Evolutionary conservation across 2,888 invertebrate genomes (phyloP).

Genomic region (Cheilosia grossa): DNA sequence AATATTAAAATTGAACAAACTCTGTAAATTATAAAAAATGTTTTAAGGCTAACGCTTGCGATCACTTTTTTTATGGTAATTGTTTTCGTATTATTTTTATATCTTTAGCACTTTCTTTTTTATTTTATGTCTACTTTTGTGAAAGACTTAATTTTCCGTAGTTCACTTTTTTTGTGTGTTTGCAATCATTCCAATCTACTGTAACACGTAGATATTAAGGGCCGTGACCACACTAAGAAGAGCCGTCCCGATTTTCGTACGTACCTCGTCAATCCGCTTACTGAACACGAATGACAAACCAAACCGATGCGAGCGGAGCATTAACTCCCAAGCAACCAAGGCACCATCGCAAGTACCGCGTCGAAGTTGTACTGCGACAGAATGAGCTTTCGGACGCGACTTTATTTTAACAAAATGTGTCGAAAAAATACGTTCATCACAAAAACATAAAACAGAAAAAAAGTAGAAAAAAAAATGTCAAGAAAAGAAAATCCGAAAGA

Average conservation of each 20-base stretch:
- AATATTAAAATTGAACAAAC: slow-evolving; percentile 5
- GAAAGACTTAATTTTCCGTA: slow-evolving; percentile 1
- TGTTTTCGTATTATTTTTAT: neutral
- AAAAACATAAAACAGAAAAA: slow-evolving; percentile 16
- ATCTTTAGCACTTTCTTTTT: neutral
- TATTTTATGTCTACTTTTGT: slow-evolving; percentile 7
- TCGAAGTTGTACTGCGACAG: slow-evolving; percentile 74
- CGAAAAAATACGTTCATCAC: slow-evolving; percentile 42
- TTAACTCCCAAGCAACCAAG: slow-evolving; percentile 39
- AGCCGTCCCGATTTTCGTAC: slow-evolving; percentile 30
- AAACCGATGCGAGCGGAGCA: slow-evolving; percentile 63
- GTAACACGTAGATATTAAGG: slow-evolving; percentile 36
- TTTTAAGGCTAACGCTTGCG: slow-evolving; percentile 12
- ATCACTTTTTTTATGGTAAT: neutral
- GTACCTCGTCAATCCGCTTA: slow-evolving; percentile 64
- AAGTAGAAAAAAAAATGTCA: slow-evolving; percentile 23
- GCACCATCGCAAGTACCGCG: slow-evolving; percentile 67
- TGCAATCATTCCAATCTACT: slow-evolving; percentile 15
- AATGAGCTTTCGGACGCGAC: slow-evolving; percentile 73
- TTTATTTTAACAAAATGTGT: slow-evolving; percentile 74
- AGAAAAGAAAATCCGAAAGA: slow-evolving; percentile 45
- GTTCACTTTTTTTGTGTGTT: slow-evolving; percentile 12
- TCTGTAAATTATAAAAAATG: slow-evolving; percentile 1
- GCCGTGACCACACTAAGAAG: slow-evolving; percentile 16
- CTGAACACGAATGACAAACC: slow-evolving; percentile 70